Conservation (phyloP, 2,113 vertebrate species). For the Vulpes lagopus region DNA sequence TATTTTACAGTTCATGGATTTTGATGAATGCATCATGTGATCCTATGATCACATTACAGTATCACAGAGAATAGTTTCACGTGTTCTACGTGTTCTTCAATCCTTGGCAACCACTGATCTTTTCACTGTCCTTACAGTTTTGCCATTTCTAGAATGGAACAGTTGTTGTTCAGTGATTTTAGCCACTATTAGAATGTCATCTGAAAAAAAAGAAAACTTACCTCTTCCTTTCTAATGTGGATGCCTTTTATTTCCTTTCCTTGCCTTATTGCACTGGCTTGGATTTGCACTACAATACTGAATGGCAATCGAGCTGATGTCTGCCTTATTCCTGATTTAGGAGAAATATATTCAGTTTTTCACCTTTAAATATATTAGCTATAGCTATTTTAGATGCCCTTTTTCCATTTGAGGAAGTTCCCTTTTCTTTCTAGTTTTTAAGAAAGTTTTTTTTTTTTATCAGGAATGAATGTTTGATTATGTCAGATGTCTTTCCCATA, state of each 20-base stretch:
- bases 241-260: neutral
- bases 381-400: neutral
- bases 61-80: neutral
- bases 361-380: neutral
- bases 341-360: neutral
- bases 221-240: slow-evolving; percentile 15
- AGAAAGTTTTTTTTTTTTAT: neutral
- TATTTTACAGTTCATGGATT: neutral
- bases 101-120: neutral
- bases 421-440: neutral
- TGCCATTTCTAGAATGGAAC: neutral
- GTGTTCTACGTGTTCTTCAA: neutral
- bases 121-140: neutral
- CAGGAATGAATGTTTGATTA: neutral
- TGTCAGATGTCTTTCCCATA: neutral
- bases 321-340: neutral
- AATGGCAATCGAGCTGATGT: neutral
- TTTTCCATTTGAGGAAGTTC: neutral
- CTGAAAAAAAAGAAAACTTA: slow-evolving; percentile 13
- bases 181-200: neutral
- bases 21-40: neutral
- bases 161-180: neutral
- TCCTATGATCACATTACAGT: neutral
- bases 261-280: neutral
- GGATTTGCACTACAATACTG: neutral